These are phyloP conservation scores for Rhinichthys osculus DNA, from an alignment of 2,797 vertebrate genomes.

Conservation along the genomic window DNA sequence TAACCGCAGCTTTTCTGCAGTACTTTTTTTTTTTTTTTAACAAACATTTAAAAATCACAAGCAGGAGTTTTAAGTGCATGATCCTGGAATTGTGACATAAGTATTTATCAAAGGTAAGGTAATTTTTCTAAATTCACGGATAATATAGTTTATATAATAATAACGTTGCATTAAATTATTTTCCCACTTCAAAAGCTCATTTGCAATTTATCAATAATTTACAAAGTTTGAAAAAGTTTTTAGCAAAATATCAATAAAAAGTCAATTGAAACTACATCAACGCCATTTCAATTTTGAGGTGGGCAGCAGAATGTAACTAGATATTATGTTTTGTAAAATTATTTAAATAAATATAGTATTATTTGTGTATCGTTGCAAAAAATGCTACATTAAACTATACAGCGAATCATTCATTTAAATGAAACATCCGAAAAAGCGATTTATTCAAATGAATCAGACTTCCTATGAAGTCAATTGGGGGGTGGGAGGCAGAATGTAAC, in stretches of 20 bases:
- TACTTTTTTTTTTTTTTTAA: not conserved
- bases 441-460: no score
- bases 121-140: not conserved
- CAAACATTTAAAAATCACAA: not conserved
- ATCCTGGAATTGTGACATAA: not conserved
- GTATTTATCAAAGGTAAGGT: not conserved
- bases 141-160: not conserved
- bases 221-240: not conserved
- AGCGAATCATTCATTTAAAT: not conserved
- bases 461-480: not conserved
- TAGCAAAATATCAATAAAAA: not conserved
- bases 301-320: not conserved
- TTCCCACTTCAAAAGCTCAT: not conserved
- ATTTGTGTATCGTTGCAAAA: not conserved
- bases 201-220: not conserved
- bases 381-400: not conserved
- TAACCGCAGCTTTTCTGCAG: not conserved
- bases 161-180: not conserved
- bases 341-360: not conserved
- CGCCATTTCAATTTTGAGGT: not conserved
- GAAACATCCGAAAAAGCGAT: not conserved
- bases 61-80: no score
- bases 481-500: not conserved
- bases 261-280: not conserved
- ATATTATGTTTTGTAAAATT: not conserved